Evolutionary conservation across 1,140 invertebrate species (phyloP).

Genomic region (Saccostrea glomerata): DNA sequence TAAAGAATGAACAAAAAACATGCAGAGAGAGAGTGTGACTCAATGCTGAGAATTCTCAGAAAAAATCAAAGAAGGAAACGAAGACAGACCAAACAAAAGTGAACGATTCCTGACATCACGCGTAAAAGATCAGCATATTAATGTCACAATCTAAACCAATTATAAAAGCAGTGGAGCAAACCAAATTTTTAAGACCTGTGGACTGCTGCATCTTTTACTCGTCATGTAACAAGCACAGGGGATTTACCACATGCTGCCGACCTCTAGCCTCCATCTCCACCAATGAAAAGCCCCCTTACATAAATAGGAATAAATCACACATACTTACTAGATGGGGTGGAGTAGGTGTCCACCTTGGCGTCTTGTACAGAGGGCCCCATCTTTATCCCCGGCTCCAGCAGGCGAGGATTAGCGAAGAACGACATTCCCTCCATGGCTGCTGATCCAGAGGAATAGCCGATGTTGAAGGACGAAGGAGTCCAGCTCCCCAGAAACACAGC

Average conservation of each 20-base stretch:
- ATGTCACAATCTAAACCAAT: not conserved
- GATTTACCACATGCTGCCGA: constrained; percentile 15
- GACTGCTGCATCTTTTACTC: constrained; percentile 12
- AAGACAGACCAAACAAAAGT: too few species aligned
- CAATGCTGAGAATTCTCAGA: too few species aligned
- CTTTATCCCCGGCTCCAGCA: constrained; percentile 64
- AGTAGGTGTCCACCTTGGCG: constrained; percentile 68
- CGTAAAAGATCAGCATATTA: constrained; percentile 5
- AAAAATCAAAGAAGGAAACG: too few species aligned
- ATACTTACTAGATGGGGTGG: constrained; percentile 74
- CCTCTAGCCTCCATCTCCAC: not conserved
- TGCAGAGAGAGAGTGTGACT: not conserved
- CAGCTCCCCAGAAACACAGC: constrained; percentile 78
- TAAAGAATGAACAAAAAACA: not conserved
- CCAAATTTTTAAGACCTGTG: not conserved
- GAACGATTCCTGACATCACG: not conserved
- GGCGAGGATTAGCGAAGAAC: constrained; percentile 63
- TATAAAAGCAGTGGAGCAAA: not conserved
- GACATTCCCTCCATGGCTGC: constrained; percentile 51
- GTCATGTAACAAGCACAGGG: not conserved
- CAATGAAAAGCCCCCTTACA: not conserved
- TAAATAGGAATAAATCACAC: constrained; percentile 25
- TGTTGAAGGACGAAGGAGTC: constrained; percentile 75
- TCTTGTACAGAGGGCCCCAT: constrained; percentile 70
- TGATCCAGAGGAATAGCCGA: constrained; percentile 71